phyloP scores from a whole-genome alignment of 1,140 invertebrate genomes.

The Homarus americanus region DNA sequence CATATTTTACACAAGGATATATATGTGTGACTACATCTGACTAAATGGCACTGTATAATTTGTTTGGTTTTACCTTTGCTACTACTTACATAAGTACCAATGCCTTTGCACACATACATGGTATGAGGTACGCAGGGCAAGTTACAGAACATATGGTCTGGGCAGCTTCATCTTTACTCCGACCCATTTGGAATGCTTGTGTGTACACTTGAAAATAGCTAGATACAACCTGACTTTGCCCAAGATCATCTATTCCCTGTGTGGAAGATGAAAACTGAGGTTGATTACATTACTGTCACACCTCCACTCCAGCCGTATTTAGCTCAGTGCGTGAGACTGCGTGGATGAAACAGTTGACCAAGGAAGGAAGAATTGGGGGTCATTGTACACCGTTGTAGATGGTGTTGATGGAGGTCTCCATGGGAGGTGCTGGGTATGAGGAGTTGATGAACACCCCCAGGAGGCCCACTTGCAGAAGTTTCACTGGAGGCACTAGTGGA shows the following conservation, averaged over 20 bases:
- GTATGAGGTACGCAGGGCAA: slow-evolving; percentile 53
- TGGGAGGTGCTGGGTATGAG: slow-evolving; percentile 27
- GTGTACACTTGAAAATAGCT: slow-evolving; percentile 71
- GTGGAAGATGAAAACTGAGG: slow-evolving; percentile 50
- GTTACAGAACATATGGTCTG: slow-evolving; percentile 41
- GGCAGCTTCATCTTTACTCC: slow-evolving; percentile 47
- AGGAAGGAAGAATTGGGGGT: slow-evolving; percentile 53
- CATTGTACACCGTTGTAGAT: slow-evolving; percentile 17
- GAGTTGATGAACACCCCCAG: not conserved
- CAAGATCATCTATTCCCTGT: slow-evolving; percentile 26
- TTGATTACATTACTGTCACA: slow-evolving; percentile 44
- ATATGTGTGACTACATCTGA: slow-evolving; percentile 71
- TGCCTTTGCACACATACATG: slow-evolving; percentile 56
- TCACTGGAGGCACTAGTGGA: slow-evolving; percentile 62
- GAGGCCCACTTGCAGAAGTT: slow-evolving; percentile 28
- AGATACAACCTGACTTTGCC: slow-evolving; percentile 69
- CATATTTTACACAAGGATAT: slow-evolving; percentile 66
- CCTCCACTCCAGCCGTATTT: slow-evolving; percentile 42
- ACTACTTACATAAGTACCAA: slow-evolving; percentile 61
- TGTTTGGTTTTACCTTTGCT: slow-evolving; percentile 25
- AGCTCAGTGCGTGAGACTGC: slow-evolving; percentile 50
- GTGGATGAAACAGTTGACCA: slow-evolving; percentile 54
- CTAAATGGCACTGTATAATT: slow-evolving; percentile 72
- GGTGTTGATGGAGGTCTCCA: slow-evolving; percentile 31
- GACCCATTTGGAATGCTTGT: slow-evolving; percentile 67